Evolutionary conservation across 2,797 vertebrate genomes (phyloP), one percentile per base, ranked within the genome.

Genomic region (Lophius americanus): DNA sequence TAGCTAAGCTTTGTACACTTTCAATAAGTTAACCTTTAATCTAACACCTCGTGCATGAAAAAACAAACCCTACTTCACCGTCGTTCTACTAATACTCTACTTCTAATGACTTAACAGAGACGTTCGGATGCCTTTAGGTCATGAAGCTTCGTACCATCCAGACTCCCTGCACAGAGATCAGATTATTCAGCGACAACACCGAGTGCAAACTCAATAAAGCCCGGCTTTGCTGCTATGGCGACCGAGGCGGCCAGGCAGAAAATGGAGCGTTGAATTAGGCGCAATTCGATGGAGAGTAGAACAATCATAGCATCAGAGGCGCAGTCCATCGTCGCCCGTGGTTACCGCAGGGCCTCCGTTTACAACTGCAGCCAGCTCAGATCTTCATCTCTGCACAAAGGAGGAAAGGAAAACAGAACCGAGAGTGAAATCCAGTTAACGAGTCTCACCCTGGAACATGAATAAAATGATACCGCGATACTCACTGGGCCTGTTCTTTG

Each of bases 401-500:
- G 13, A 46, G 35, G 3, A 12, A 73, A 23, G 23, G 2, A 65
- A 62, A 67, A 46, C 1, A 62, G 10, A 80, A 7, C 10, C 68
- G 6, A 47, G n/a, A 39, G 3, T 11, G 11, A 5, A 13, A 12
- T 46, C 44, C 44, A 46, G 13, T 3, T 12, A 0, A 46, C 11
- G 13, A 4, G 7, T 8, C 7, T 38, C 51, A 38, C 2, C 7
- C 33, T 36, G 11, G 23, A 33, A 52, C 51, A 12, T 12, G 4
- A 52, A 12, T 13, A 52, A 13, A 35, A 37, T 52, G 10, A 2
- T 37, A 23, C 1, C 1, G 23, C 5, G 6, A 60, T 42, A 93
- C 96, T 95, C 85, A 97, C 96, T 92, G 87, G 49, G 94, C 95
- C 78, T 96, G 93, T 37, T 92, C 71, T 85, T 94, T 97, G 32